phyloP scores from a whole-genome alignment of 37 sponge, comb jelly and placozoan genomes.

The Agelas oroides region DNA sequence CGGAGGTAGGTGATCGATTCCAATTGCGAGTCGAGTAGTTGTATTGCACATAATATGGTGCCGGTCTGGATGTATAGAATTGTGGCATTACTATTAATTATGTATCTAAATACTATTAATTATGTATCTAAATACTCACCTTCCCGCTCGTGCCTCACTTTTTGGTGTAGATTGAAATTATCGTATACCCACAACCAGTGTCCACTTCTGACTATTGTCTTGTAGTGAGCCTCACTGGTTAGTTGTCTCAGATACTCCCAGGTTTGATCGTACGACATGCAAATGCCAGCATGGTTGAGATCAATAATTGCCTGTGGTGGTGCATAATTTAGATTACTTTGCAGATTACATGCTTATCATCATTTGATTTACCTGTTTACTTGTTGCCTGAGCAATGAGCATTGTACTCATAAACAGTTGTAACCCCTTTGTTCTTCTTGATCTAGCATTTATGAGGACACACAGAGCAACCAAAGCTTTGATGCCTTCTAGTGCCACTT shows the following conservation, averaged over 20 bases:
- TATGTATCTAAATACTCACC: too few species aligned
- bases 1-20: neutral
- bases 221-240: slow-evolving; percentile 2
- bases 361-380: neutral
- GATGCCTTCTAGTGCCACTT: too few species aligned
- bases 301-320: neutral
- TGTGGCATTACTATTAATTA: too few species aligned
- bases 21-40: neutral
- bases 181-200: slow-evolving; percentile 21
- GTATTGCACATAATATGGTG: neutral
- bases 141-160: too few species aligned
- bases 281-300: slow-evolving; percentile 3
- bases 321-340: too few species aligned
- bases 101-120: too few species aligned
- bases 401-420: slow-evolving; percentile 16
- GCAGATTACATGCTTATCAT: too few species aligned
- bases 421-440: neutral
- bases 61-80: neutral
- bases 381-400: slow-evolving; percentile 19
- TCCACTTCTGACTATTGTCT: neutral
- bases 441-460: neutral
- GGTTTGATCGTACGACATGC: neutral
- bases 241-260: neutral
- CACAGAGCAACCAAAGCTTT: neutral
- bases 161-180: slow-evolving; percentile 1